Evolutionary conservation across 2,888 invertebrate species (phyloP).

Genomic region (Barypeithes pellucidus): DNA sequence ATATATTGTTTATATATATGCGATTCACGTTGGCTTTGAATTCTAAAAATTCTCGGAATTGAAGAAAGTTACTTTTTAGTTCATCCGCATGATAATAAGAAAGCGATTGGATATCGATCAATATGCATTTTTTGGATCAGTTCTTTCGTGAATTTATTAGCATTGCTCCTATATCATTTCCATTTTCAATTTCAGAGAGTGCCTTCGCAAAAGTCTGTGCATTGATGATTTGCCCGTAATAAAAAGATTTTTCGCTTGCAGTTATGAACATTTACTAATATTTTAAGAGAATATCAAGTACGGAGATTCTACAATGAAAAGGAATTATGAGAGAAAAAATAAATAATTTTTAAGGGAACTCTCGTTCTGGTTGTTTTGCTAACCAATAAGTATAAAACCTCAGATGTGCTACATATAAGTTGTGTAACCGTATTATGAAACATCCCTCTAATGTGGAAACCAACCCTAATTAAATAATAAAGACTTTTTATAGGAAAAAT

Average conservation of each 20-base stretch:
- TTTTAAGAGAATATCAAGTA: constrained; percentile 21
- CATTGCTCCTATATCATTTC: constrained; percentile 68
- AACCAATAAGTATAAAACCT: too few species aligned
- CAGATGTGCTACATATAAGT: too few species aligned
- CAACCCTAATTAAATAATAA: too few species aligned
- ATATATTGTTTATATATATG: too few species aligned
- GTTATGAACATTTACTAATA: constrained; percentile 58
- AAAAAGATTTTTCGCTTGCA: constrained; percentile 53
- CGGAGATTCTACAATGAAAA: neutral
- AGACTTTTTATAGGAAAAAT: too few species aligned
- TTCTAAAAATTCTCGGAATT: too few species aligned
- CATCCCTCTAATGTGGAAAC: too few species aligned
- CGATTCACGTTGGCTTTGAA: too few species aligned
- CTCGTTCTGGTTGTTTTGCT: too few species aligned
- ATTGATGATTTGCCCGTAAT: constrained; percentile 59
- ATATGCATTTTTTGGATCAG: constrained; percentile 46
- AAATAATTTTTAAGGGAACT: too few species aligned
- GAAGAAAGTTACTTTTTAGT: neutral
- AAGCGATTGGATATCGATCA: constrained; percentile 12
- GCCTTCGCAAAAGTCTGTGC: constrained; percentile 62
- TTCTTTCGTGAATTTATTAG: constrained; percentile 65
- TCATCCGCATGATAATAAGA: neutral
- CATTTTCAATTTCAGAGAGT: constrained; percentile 69
- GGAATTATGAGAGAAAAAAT: too few species aligned
- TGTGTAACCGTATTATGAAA: too few species aligned